Evolutionary conservation across 2,888 invertebrate species (phyloP).

Genomic region (Temnothorax unifasciatus): DNA sequence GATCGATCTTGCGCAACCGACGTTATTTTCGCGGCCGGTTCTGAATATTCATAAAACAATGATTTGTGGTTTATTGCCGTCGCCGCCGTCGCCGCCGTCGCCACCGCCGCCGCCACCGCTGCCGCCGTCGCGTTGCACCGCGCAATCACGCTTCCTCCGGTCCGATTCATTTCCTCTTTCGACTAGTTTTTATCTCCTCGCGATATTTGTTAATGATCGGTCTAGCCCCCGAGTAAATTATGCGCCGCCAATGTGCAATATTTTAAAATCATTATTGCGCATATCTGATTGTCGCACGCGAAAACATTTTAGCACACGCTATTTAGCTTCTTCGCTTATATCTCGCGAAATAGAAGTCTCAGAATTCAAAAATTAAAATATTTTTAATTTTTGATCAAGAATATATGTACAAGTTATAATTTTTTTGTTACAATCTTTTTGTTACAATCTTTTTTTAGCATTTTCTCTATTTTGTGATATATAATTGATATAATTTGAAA

Average conservation of each 20-base stretch:
- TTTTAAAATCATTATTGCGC: not conserved
- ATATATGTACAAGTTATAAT: not conserved
- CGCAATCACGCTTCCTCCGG: conserved; percentile 68
- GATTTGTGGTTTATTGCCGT: conserved; percentile 79
- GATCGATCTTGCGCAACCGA: conserved; percentile 77
- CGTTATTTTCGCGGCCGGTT: conserved; percentile 71
- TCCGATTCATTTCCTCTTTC: conserved; percentile 76
- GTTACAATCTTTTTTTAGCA: not conserved
- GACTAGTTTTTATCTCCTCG: conserved; percentile 56
- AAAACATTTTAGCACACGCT: not conserved
- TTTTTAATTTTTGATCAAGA: not conserved
- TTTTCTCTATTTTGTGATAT: not conserved
- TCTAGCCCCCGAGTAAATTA: conserved; percentile 55
- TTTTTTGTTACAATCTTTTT: not conserved
- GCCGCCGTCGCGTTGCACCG: conserved; percentile 46
- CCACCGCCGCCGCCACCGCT: conserved; percentile 52
- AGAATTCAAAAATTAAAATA: not conserved
- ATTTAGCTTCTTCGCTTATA: not conserved
- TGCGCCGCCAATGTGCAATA: conserved; percentile 29
- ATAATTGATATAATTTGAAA: not conserved
- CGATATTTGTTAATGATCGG: conserved; percentile 62
- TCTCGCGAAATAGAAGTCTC: not conserved
- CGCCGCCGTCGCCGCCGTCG: conserved; percentile 45
- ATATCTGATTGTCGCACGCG: not conserved
- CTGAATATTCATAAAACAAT: conserved; percentile 82